Base-by-base conservation (phyloP, 37 sponge, comb jelly and placozoan species). In the Axinella damicornis region DNA sequence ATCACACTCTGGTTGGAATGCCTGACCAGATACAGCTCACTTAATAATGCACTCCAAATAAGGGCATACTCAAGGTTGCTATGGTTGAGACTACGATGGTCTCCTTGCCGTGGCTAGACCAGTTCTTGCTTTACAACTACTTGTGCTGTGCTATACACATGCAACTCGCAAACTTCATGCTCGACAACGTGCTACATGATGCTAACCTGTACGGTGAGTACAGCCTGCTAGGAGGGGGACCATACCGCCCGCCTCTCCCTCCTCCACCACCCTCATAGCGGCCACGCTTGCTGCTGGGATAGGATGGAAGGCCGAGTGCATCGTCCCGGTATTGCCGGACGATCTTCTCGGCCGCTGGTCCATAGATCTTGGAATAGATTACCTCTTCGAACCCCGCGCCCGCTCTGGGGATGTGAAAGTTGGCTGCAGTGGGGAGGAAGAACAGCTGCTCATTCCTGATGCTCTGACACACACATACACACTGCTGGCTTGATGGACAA, bases 341-440 rank as follows among this genome's bases (percentile, higher is more conserved):
- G 52, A 91, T 91, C 77, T 91, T 91, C 20, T 91, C 82, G 24
- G 91, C 81, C 9, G 87, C 87, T 37, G 25, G 54, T 0, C 87
- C 91, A 40, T 86, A 86, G 33, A 86, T 86, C 36, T 91, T 87
- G 18, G 77, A 55, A 77, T 61, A 93, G 25, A 66, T 55, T 16
- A 93, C 81, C 6, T 89, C 91, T 54, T 93, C 91, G 77, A 93
- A 93, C 9, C 81, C 31, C 14, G 80, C 80, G 2, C 75, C 91
- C 22, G 54, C 56, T 20, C 40, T 72, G 5, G 94, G 94, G 36
- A 93, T 72, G 71, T 72, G 38, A 73, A 87, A 93, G 79, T 93
- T 85, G 55, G 90, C 94, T 91, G 59, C 20, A 63, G 35, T 24
- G 31, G 34, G 30, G 38, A 53, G 58, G 53, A 46, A 37, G 30